Evolutionary conservation across 2,797 vertebrate genomes (phyloP).

Genomic region (Channa striata): DNA sequence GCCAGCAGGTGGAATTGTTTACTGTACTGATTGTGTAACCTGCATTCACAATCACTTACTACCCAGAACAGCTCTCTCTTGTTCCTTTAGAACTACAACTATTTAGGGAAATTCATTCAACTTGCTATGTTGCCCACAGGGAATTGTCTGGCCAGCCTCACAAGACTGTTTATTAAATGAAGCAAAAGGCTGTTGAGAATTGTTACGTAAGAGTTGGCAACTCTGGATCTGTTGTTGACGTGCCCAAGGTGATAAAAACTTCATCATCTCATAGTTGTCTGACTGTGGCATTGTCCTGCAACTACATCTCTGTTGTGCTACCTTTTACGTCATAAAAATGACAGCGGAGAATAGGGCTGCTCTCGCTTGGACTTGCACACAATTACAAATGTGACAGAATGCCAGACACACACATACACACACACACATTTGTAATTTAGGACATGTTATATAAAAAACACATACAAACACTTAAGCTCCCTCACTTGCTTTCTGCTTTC

Average conservation of each 20-base stretch:
- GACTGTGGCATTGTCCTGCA: slow-evolving; percentile 29
- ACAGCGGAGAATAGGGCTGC: slow-evolving; percentile 10
- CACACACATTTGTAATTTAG: slow-evolving; percentile 2
- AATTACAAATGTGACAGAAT: neutral
- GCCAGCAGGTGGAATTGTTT: too few species aligned
- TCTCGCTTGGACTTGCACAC: slow-evolving; percentile 4
- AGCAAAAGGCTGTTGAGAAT: slow-evolving; percentile 36
- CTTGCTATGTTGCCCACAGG: slow-evolving; percentile 40
- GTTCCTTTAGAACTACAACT: slow-evolving; percentile 38
- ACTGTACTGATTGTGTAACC: too few species aligned
- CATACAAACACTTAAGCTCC: slow-evolving; percentile 9
- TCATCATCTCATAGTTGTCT: slow-evolving; percentile 17
- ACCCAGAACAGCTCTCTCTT: slow-evolving; percentile 34
- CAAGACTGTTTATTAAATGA: slow-evolving; percentile 53
- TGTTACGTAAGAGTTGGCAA: slow-evolving; percentile 12
- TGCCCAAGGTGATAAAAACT: slow-evolving; percentile 29
- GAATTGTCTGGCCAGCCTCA: slow-evolving; percentile 39
- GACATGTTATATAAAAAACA: slow-evolving; percentile 12
- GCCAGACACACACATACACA: too few species aligned
- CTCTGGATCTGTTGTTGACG: slow-evolving; percentile 44
- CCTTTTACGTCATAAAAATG: slow-evolving; percentile 2
- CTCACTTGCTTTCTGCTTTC: neutral
- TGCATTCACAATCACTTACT: slow-evolving; percentile 1
- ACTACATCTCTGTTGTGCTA: slow-evolving; percentile 4
- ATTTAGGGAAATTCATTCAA: slow-evolving; percentile 50